phyloP scores from a whole-genome alignment of 37 sponge, comb jelly and placozoan species.

The Tethya wilhelma region DNA sequence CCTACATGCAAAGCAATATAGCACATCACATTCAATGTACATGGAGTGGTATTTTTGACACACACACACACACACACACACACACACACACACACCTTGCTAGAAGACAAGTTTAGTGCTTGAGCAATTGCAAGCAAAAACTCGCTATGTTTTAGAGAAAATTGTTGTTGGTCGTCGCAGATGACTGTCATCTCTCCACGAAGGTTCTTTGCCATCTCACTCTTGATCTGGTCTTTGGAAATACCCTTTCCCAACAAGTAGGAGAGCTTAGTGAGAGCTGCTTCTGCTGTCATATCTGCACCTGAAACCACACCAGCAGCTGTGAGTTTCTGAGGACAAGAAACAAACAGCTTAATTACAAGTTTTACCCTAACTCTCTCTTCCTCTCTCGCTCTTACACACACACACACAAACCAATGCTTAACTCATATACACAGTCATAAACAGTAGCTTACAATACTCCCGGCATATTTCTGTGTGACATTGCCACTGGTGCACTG shows the following conservation, averaged over 20 bases:
- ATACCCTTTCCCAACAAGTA: slow-evolving; percentile 72
- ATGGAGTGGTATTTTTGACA: neutral
- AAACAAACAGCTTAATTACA: slow-evolving; percentile 45
- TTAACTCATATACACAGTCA: neutral
- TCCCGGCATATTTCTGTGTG: slow-evolving; percentile 76
- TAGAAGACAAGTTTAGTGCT: slow-evolving; percentile 51
- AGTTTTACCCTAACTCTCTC: neutral
- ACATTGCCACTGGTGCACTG: slow-evolving; percentile 90
- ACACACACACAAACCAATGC: neutral
- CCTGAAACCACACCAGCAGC: slow-evolving; percentile 88
- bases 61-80: neutral
- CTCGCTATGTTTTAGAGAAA: slow-evolving; percentile 29
- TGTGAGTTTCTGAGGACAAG: slow-evolving; percentile 59
- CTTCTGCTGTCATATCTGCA: slow-evolving; percentile 97
- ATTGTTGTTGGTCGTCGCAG: slow-evolving; percentile 5
- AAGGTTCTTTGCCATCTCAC: slow-evolving; percentile 55
- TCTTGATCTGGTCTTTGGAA: slow-evolving; percentile 47
- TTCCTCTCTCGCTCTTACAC: neutral
- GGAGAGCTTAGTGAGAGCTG: slow-evolving; percentile 95
- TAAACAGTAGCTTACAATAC: slow-evolving; percentile 58
- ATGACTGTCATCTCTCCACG: slow-evolving; percentile 79
- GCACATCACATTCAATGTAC: neutral
- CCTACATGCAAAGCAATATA: slow-evolving; percentile 27
- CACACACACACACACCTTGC: slow-evolving; percentile 38
- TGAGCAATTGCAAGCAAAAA: slow-evolving; percentile 37